Base-by-base conservation (phyloP, 2,888 invertebrate genomes). In the Cosmia trapezina region DNA sequence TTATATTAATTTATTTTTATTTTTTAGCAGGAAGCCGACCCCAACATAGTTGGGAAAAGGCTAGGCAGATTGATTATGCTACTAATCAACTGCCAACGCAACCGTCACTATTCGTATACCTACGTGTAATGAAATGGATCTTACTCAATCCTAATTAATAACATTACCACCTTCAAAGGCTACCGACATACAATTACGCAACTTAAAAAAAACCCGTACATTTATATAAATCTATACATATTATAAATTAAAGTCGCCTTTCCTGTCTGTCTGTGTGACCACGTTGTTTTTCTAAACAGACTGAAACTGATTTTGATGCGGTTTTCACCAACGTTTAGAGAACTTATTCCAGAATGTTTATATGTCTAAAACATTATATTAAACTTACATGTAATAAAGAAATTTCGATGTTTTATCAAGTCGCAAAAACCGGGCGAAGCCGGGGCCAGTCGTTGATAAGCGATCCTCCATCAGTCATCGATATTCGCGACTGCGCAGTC, bases 391-490 rank as follows among this genome's bases (percentile, higher is more conserved):
- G 33, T 17, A 17, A 43, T 45, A 45, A 17, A 45, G 3, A 45
- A 43, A 17, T 11, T 17, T 28, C 5, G 9, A 22, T 17, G 8
- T 41, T 41, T 9, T 9, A 8, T 43, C 1, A 5, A 60, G 2
- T 17, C 17, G 22, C 43, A 17, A 41, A 37, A 37, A 22, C 14
- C 0, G n/a, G n/a, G 17, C 9, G 9, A 43, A 22, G 43, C 9
- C 22, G 17, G 43, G 60, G 17, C 17, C 11, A 9, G 4, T 45
- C 17, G 6, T 70, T 76, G 73, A 75, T 63, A 76, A 78, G 80
- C 62, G 65, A 56, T 49, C 17, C 61, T 45, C 61, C 71, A 80
- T 83, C 77, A 74, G 61, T 86, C 85, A 82, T 77, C 76, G 83
- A 83, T 78, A 82, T 78, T 73, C 73, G 67, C 57, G 54, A 14